Conservation (phyloP, 2,113 vertebrate species). For the Toxotes chatareus region DNA sequence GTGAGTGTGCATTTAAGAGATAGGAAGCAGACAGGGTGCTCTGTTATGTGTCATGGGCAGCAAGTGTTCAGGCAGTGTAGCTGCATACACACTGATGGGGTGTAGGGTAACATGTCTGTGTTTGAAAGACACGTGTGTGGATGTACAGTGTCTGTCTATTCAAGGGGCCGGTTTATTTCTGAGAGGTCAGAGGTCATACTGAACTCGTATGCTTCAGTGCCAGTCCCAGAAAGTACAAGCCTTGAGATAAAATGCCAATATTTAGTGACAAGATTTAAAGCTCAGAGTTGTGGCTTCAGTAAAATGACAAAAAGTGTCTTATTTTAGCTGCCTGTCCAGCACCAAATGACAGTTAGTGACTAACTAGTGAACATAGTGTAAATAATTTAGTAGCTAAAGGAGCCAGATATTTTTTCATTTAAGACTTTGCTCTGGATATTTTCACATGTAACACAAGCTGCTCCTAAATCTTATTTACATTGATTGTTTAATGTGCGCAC, state of each 20-base stretch:
- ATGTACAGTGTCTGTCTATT: constrained; percentile 1
- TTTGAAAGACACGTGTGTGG: constrained; percentile 3
- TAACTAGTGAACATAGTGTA: too few relatives aligned
- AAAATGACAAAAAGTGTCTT: too few relatives aligned
- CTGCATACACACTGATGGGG: constrained; percentile 4
- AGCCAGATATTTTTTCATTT: too few relatives aligned
- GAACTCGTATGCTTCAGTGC: not conserved
- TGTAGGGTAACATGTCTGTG: constrained; percentile 21
- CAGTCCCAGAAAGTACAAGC: too few relatives aligned
- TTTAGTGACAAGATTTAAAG: too few relatives aligned
- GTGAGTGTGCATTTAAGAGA: constrained; percentile 35
- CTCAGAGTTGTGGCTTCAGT: too few relatives aligned
- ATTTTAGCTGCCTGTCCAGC: too few relatives aligned
- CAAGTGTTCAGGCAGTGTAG: not conserved
- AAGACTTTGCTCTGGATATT: not conserved
- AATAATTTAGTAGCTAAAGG: too few relatives aligned
- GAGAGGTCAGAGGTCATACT: not conserved
- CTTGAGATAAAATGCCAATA: too few relatives aligned
- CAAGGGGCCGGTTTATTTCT: constrained; percentile 11
- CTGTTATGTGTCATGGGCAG: constrained; percentile 50
- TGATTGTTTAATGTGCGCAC: not conserved
- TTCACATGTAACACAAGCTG: not conserved
- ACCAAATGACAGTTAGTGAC: too few relatives aligned
- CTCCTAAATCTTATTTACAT: not conserved
- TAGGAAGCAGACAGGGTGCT: constrained; percentile 40